Percentiles rank a stretch among this genome's conserved stretches.
Conservation (phyloP, 2,797 vertebrate genomes). For the Pelobates cultripes region DNA sequence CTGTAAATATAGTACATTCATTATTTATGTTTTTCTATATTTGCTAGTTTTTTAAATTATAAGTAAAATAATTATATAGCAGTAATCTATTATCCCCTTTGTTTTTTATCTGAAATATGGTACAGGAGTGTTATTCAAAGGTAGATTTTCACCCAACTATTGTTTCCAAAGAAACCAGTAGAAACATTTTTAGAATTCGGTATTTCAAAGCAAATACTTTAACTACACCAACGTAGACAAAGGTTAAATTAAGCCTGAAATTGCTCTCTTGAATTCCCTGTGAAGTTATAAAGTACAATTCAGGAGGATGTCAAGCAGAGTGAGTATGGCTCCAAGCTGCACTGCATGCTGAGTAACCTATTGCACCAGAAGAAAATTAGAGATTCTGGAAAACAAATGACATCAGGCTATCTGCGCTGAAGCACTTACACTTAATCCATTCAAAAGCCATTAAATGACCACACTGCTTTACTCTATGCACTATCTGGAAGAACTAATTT, state of each 20-base stretch:
- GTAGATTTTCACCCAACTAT: conserved; percentile 4
- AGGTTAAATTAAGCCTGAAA: conserved; percentile 42
- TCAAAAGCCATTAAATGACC: conserved; percentile 36
- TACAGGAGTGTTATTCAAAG: conserved; percentile 2
- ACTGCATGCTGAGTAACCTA: conserved; percentile 42
- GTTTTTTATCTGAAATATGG: conserved; percentile 23
- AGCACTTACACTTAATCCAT: conserved; percentile 31
- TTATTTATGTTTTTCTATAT: neutral
- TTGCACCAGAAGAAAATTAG: conserved; percentile 30
- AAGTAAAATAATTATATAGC: conserved; percentile 26
- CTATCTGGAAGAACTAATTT: too few relatives aligned
- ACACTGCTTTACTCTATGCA: neutral
- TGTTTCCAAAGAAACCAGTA: conserved; percentile 39
- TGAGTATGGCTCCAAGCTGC: conserved; percentile 25
- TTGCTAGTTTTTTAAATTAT: neutral
- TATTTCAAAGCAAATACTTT: conserved; percentile 45
- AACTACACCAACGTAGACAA: conserved; percentile 14
- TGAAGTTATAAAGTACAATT: neutral
- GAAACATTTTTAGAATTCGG: conserved; percentile 35
- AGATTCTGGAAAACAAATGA: conserved; percentile 43
- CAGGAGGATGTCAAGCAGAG: conserved; percentile 19
- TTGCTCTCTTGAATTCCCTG: conserved; percentile 19
- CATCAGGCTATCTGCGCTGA: conserved; percentile 26
- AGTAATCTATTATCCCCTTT: neutral
- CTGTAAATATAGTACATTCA: neutral